Evolutionary conservation across 1,140 invertebrate species (phyloP), one percentile per base, ranked within the genome.

Genomic region (Bilobella aurantiaca): DNA sequence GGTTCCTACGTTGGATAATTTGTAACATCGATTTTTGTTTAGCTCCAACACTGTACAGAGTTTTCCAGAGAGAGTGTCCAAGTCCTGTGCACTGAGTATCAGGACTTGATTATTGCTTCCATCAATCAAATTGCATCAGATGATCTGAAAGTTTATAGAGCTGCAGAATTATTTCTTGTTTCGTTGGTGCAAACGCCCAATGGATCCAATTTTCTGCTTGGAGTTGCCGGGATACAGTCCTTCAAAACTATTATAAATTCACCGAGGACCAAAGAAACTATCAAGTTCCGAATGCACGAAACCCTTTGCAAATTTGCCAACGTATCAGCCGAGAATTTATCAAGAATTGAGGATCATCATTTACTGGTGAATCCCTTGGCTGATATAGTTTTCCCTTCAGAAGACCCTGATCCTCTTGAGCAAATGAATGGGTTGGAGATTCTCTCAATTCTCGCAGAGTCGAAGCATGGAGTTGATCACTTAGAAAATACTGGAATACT

Each of bases 351-450:
- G 37, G 32, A 65, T 16, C n/a, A 60, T n/a, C 49, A 49, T 0
- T 18, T 65, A 8, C 47, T 70, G n/a, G 37, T 37, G 23, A 31
- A 69, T 42, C 68, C 65, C 5, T 58, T 72, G 32, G 65, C 37
- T 42, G 63, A 60, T 8, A 1, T 62, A 27, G 25, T 56, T 16
- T 64, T 62, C 32, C 30, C 32, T 28, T 14, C 16, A 2, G 37
- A 66, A 30, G 68, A 70, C 31, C 47, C 63, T 47, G 68, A 70
- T 42, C 47, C 63, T 1, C 58, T 70, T 30, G 53, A 42, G 18
- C 68, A 70, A 42, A 30, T 72, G 47, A 73, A 73, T 53, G 68
- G 67, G 14, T 59, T 73, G 31, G 72, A 73, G 62, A 70, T 73
- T 30, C 47, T 73, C n/a, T 34, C 68, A 0, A 59, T 46, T 1